Evolutionary conservation across 2,113 vertebrate species (phyloP), one percentile per base, ranked within the genome.

Genomic region (Bubo scandiacus): DNA sequence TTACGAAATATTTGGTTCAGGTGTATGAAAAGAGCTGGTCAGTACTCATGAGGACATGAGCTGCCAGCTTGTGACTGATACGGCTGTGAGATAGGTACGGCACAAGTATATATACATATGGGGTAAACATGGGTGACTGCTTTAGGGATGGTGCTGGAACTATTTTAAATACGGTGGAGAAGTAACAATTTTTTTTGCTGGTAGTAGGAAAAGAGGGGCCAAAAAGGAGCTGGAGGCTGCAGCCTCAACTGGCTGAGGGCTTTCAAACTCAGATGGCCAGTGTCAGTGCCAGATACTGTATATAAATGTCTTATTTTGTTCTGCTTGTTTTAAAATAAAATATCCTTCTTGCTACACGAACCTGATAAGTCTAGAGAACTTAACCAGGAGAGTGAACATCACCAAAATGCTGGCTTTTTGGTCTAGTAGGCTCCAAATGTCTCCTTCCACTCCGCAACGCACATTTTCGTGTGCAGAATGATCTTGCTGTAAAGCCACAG

Each of bases 21-120:
- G 9, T 26, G 12, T 40, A 12, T 16, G 61, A 19, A 70, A 63
- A 71, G 16, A 34, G 4, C 19, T 36, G 18, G 21, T 62, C 29
- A 16, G 45, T 43, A 5, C 0, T 5, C 1, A 1, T 2, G 20
- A 65, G 29, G 40, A 57, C 12, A 7, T 0, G 3, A 71, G 38
- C 82, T 49, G 23, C 58, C 47, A 49, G 32, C 25, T 81, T 58
- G 59, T 73, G 59, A 26, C 25, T 45, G 32, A 30, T 1, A 1
- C 11, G 32, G 6, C 16, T 54, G 1, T 4, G 55, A 81, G 51
- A 62, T 2, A 18, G 15, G 15, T 21, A 51, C 22, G 57, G 47
- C 18, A 62, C 42, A 45, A 36, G 6, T 38, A 10, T 5, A 5
- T 30, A 12, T 22, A 20, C 12, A 7, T 9, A 4, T 15, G 32